Base-by-base conservation (phyloP, 2,113 vertebrate genomes). In the Dasyprocta punctata region DNA sequence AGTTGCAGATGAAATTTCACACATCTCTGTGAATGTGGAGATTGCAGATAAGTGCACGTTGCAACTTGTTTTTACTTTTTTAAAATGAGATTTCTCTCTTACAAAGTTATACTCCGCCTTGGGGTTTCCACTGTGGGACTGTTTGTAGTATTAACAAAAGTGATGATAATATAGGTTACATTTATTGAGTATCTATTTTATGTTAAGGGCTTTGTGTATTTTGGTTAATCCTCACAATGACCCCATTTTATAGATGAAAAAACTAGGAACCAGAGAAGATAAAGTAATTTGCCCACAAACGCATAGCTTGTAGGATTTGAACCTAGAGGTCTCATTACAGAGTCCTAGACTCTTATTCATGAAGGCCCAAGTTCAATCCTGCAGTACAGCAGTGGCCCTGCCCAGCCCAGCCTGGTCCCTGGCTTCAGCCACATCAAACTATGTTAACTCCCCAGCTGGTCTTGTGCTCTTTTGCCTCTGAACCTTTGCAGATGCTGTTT, bases 1-100 rank as follows among this genome's bases (percentile, higher is more conserved):
- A 97, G 96, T 69, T 97, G 90, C 97, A 92, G 98, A 97, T 98
- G 95, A 96, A 94, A 98, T 97, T 97, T 98, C 98, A 97, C 98
- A 98, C 94, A 0, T 97, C 89, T 95, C 82, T 86, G 77, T 86
- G 96, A 95, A 95, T 65, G 97, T 96, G 95, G 96, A 92, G 95
- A 98, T 97, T 97, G 88, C 73, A 97, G 95, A 97, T 86, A 96
- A 96, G 94, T 85, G 90, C 97, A 95, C 0, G 60, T 87, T 95
- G 94, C 88, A 90, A 92, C 98, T 96, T 97, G 97, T 89, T 97
- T 95, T 96, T 89, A 75, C 77, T 97, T 98, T 97, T 97, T 97
- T 19, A 92, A 97, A 98, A 97, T 93, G 92, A 97, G 89, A 98
- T 95, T 93, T 88, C 61, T 97, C 22, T 54, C 56, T 94, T 86